Conservation (phyloP, 2,888 invertebrate species). For the Halictus quadricinctus region DNA sequence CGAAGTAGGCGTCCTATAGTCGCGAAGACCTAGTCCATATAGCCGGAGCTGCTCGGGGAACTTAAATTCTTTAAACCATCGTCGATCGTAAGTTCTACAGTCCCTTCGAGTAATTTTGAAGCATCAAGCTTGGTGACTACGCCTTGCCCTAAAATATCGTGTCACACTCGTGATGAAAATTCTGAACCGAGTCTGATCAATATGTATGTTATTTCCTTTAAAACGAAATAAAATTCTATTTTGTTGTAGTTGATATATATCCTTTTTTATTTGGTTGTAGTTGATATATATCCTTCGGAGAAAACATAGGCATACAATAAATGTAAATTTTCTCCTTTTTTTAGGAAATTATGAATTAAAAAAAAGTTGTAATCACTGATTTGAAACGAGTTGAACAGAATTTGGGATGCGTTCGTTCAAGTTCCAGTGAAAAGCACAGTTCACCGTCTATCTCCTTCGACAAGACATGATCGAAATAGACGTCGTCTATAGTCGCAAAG, state of each 20-base stretch:
- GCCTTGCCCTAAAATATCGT: no score
- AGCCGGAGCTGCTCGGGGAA: not conserved
- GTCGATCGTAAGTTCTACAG: not conserved
- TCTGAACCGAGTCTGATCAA: no score
- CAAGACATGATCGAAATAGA: conserved; percentile 4
- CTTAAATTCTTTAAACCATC: not conserved
- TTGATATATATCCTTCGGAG: no score
- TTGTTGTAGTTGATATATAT: no score
- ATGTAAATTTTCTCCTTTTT: no score
- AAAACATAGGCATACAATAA: no score
- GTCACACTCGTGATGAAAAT: no score
- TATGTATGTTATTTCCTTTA: no score
- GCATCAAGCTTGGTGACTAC: not conserved
- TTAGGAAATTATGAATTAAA: no score
- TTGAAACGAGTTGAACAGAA: not conserved
- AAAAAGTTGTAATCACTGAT: not conserved
- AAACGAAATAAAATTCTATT: no score
- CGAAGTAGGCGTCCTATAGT: conserved; percentile 1
- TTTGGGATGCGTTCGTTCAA: not conserved
- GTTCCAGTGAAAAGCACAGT: not conserved
- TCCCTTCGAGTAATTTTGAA: not conserved
- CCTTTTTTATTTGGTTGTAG: no score
- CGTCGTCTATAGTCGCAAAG: not conserved
- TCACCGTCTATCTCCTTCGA: not conserved
- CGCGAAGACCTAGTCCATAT: not conserved